Conservation (phyloP, 2,797 vertebrate species). For the Sciaenops ocellatus region DNA sequence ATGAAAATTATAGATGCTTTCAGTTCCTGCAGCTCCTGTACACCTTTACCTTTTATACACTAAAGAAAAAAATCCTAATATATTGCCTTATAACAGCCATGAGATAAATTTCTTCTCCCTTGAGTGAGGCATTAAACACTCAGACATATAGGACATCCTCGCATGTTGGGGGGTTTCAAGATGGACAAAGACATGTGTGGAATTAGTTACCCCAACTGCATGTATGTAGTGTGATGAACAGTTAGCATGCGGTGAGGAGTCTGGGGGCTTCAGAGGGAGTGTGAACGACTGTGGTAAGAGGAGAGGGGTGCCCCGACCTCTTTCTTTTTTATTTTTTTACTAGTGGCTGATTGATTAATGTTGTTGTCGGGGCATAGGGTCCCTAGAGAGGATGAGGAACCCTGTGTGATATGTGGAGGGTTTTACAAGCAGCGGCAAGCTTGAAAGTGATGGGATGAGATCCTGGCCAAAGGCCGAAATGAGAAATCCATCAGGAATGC, state of each 20-base stretch:
- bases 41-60: slow-evolving; percentile 23
- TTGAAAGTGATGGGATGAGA: slow-evolving; percentile 91
- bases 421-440: slow-evolving; percentile 91
- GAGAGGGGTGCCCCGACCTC: slow-evolving; percentile 77
- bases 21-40: slow-evolving; percentile 11
- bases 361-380: slow-evolving; percentile 84
- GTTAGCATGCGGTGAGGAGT: slow-evolving; percentile 79
- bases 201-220: slow-evolving; percentile 82
- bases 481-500: slow-evolving; percentile 96
- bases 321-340: slow-evolving; percentile 70
- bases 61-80: slow-evolving; percentile 50
- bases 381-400: slow-evolving; percentile 87
- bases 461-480: slow-evolving; percentile 89
- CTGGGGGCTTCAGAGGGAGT: slow-evolving; percentile 68
- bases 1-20: slow-evolving; percentile 34
- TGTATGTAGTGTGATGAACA: slow-evolving; percentile 80
- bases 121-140: slow-evolving; percentile 75
- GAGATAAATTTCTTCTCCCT: slow-evolving; percentile 71
- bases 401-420: slow-evolving; percentile 88
- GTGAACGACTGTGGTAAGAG: slow-evolving; percentile 76
- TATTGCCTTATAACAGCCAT: slow-evolving; percentile 62
- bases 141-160: slow-evolving; percentile 72
- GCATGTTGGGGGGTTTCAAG: slow-evolving; percentile 73
- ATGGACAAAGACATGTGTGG: slow-evolving; percentile 87
- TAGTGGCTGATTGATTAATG: slow-evolving; percentile 88